Percentiles rank a stretch among this genome's conserved stretches.
These are phyloP conservation scores for Anhinga anhinga DNA, from an alignment of 2,113 vertebrate genomes.

Conservation along the genomic window DNA sequence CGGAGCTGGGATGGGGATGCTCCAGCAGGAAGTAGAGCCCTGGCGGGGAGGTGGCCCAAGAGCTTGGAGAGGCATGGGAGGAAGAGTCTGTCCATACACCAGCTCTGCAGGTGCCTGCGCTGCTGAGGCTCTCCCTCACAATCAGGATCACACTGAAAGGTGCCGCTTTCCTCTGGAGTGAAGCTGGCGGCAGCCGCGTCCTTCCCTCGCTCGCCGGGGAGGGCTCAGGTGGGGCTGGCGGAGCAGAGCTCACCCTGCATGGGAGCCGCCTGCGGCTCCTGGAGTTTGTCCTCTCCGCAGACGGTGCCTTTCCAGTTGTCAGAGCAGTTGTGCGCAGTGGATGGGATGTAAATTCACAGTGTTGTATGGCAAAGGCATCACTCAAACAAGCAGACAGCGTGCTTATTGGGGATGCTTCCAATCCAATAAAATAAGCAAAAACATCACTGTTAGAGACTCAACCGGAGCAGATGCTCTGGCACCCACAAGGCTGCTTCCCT, in stretches of 20 bases:
- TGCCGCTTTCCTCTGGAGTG: neutral
- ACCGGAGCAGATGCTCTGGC: neutral
- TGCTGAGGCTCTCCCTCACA: neutral
- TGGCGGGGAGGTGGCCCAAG: too few relatives aligned
- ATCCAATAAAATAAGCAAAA: neutral
- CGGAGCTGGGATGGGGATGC: neutral
- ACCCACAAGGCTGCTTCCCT: neutral
- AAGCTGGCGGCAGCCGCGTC: neutral
- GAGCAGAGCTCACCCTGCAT: neutral
- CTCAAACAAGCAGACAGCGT: neutral
- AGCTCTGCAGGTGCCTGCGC: neutral
- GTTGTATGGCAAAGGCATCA: neutral
- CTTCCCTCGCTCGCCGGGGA: too few relatives aligned
- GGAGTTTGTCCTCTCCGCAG: neutral
- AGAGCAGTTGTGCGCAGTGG: neutral
- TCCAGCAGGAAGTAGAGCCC: neutral
- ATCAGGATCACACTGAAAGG: neutral
- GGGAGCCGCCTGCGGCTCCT: fast-evolving
- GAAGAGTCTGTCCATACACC: neutral
- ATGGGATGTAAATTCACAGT: neutral
- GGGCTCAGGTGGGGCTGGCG: neutral
- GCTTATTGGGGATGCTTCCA: neutral
- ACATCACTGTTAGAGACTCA: neutral
- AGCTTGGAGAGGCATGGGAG: neutral
- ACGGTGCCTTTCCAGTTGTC: neutral